A percentile compares a stretch with the other conserved stretches of the same genome.
phyloP scores from a whole-genome alignment of 2,797 vertebrate genomes.

The Poeciliopsis turneri region DNA sequence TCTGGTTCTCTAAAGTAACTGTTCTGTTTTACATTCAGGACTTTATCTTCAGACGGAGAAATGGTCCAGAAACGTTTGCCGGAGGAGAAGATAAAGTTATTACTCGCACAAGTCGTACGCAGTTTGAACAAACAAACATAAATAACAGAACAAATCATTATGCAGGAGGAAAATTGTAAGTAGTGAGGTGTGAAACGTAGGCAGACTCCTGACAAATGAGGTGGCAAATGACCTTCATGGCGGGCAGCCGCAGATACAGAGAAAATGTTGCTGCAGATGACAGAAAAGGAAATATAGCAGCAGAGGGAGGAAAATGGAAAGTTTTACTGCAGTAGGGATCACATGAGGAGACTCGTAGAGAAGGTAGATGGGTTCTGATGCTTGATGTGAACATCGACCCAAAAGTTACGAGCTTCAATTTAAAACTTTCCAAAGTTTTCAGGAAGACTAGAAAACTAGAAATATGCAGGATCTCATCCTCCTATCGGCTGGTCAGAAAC shows the following conservation, averaged over 20 bases:
- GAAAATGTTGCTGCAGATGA: conserved; percentile 9
- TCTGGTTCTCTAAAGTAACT: neutral
- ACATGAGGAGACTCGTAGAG: neutral
- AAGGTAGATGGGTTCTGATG: neutral
- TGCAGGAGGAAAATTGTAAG: neutral
- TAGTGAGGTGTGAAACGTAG: conserved; percentile 14
- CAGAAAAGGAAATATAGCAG: neutral
- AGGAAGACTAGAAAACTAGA: neutral
- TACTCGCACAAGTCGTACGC: conserved; percentile 29
- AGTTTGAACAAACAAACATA: conserved; percentile 31
- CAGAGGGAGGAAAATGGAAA: neutral
- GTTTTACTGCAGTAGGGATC: conserved; percentile 1
- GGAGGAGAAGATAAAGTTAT: conserved; percentile 41
- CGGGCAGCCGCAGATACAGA: neutral
- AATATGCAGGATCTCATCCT: neutral
- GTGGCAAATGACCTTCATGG: conserved; percentile 42
- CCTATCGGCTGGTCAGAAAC: neutral
- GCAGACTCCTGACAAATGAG: conserved; percentile 34
- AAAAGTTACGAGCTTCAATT: neutral
- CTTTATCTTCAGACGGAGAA: conserved; percentile 15
- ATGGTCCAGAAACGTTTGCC: conserved; percentile 42
- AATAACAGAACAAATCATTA: conserved; percentile 25
- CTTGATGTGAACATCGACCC: neutral
- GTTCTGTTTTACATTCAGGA: neutral
- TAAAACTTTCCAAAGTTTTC: neutral